Evolutionary conservation across 1,140 invertebrate species (phyloP).

Genomic region (Neomicropteryx cornuta): DNA sequence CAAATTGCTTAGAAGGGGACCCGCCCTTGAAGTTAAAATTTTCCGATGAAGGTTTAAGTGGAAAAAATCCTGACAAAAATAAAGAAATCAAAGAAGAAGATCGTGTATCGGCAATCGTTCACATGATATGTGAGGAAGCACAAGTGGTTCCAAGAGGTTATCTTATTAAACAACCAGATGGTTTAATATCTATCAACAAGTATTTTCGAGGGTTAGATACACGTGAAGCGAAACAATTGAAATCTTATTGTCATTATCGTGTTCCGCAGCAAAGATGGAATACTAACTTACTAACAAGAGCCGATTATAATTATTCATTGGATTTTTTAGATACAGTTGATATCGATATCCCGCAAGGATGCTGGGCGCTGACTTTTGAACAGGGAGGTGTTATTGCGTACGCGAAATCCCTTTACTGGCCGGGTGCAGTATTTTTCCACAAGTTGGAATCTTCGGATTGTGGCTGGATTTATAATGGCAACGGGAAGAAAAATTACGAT

Average conservation of each 20-base stretch:
- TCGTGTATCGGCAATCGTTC: slow-evolving; percentile 54
- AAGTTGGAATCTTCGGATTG: slow-evolving; percentile 50
- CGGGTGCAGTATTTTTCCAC: slow-evolving; percentile 63
- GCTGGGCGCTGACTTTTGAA: slow-evolving; percentile 51
- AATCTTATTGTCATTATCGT: slow-evolving; percentile 57
- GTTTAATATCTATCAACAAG: slow-evolving; percentile 51
- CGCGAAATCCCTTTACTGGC: slow-evolving; percentile 60
- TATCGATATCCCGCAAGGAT: slow-evolving; percentile 48
- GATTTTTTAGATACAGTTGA: slow-evolving; percentile 68
- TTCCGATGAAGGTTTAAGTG: slow-evolving; percentile 33
- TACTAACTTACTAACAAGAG: slow-evolving; percentile 53
- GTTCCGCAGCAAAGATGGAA: slow-evolving; percentile 55
- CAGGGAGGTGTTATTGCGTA: slow-evolving; percentile 42
- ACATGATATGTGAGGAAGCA: slow-evolving; percentile 55
- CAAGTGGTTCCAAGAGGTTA: slow-evolving; percentile 59
- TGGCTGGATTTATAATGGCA: slow-evolving; percentile 60
- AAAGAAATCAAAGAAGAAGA: slow-evolving; percentile 62
- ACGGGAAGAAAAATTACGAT: slow-evolving; percentile 61
- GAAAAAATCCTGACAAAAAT: slow-evolving; percentile 32
- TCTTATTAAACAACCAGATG: slow-evolving; percentile 52
- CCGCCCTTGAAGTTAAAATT: slow-evolving; percentile 28
- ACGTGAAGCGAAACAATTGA: slow-evolving; percentile 47
- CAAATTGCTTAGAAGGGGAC: slow-evolving; percentile 28
- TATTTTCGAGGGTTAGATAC: slow-evolving; percentile 51
- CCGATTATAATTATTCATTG: slow-evolving; percentile 65